Conservation (phyloP, 2,888 invertebrate genomes). For the Cantharis lateralis region DNA sequence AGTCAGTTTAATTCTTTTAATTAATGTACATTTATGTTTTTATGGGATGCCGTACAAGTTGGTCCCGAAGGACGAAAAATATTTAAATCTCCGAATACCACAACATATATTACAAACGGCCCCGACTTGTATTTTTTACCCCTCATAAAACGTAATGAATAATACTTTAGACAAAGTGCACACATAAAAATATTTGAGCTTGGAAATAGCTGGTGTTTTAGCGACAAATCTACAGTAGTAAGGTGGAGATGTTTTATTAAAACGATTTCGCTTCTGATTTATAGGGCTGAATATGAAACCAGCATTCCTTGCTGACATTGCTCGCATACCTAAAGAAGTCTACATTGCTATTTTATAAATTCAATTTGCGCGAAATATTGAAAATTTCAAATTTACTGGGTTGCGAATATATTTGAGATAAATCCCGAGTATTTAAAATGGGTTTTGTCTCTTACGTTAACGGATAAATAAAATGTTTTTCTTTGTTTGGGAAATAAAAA, state of each 20-base stretch:
- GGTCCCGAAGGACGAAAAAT: not conserved
- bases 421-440: not conserved
- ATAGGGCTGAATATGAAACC: conserved; percentile 55
- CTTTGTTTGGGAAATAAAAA: not conserved
- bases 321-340: conserved; percentile 55
- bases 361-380: not conserved
- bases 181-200: conserved; percentile 54
- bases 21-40: not conserved
- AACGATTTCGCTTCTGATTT: conserved; percentile 53
- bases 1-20: not conserved
- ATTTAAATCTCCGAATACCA: not conserved
- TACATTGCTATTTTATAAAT: conserved; percentile 26
- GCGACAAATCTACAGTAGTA: conserved; percentile 42
- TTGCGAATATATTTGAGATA: not conserved
- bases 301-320: conserved; percentile 53
- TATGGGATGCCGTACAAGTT: not conserved
- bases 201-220: conserved; percentile 50
- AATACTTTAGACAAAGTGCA: conserved; percentile 54
- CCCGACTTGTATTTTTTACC: conserved; percentile 32
- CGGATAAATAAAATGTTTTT: not conserved
- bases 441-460: not conserved
- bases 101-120: not conserved
- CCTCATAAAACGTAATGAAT: conserved; percentile 42
- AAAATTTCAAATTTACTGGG: conserved; percentile 1
- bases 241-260: conserved; percentile 53